Percentiles rank a stretch among this genome's conserved stretches.
Evolutionary conservation across 1,140 invertebrate genomes (phyloP).

Genomic region (Sycophila sp.): DNA sequence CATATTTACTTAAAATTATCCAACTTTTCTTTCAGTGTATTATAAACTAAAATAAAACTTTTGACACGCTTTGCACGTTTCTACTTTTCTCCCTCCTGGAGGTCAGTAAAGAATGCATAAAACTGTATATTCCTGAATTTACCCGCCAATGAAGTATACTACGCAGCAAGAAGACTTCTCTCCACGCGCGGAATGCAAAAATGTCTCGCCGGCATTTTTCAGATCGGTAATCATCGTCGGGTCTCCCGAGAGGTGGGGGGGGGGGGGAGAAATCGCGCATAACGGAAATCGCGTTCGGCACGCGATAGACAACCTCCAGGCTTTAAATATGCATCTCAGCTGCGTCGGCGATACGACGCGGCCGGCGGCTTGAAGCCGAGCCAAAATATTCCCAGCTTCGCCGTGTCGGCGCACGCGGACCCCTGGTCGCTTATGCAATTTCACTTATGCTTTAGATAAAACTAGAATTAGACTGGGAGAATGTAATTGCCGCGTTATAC

Average conservation of each 20-base stretch:
- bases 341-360: neutral
- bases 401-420: neutral
- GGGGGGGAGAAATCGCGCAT: neutral
- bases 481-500: slow-evolving; percentile 21
- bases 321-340: slow-evolving; percentile 19
- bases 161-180: too few relatives aligned
- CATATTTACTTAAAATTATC: too few relatives aligned
- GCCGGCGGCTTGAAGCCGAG: slow-evolving; percentile 28
- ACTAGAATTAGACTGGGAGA: slow-evolving; percentile 37
- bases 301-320: slow-evolving; percentile 18
- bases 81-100: too few relatives aligned
- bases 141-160: too few relatives aligned
- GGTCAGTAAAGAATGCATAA: too few relatives aligned
- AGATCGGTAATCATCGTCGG: slow-evolving; percentile 14
- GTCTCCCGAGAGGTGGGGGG: neutral
- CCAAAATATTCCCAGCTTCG: slow-evolving; percentile 17
- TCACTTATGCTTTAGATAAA: too few relatives aligned
- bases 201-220: slow-evolving; percentile 1
- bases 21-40: too few relatives aligned
- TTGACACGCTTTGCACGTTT: too few relatives aligned
- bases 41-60: too few relatives aligned
- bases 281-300: slow-evolving; percentile 35
- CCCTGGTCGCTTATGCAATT: slow-evolving; percentile 30
- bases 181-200: neutral
- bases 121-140: too few relatives aligned